Evolutionary conservation across 1,140 invertebrate species (phyloP).

Genomic region (Drosophila auraria): DNA sequence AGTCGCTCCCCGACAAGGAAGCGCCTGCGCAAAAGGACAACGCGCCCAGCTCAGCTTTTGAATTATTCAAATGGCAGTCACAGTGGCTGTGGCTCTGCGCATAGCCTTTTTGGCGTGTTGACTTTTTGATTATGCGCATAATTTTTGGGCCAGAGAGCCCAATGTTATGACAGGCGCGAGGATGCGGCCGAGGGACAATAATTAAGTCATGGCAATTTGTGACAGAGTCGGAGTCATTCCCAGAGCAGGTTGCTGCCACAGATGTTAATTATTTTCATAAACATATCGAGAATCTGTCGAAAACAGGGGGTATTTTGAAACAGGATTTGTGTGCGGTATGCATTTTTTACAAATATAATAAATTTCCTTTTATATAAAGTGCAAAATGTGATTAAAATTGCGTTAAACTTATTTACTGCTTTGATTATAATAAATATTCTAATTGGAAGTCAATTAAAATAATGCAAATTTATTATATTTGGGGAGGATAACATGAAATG

Average conservation of each 20-base stretch:
- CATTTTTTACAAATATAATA: neutral
- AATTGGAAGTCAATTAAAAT: neutral
- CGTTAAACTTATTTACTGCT: neutral
- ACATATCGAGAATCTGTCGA: neutral
- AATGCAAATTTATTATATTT: neutral
- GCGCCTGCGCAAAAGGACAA: slow-evolving; percentile 82
- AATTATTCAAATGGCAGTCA: slow-evolving; percentile 75
- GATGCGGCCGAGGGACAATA: slow-evolving; percentile 52
- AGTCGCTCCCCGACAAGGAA: slow-evolving; percentile 31
- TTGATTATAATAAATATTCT: neutral
- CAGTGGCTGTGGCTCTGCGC: slow-evolving; percentile 42
- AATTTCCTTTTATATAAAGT: neutral
- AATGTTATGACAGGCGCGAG: slow-evolving; percentile 60
- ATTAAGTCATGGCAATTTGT: slow-evolving; percentile 79
- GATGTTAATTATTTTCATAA: slow-evolving; percentile 31
- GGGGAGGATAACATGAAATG: accelerated
- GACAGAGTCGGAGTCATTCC: slow-evolving; percentile 22
- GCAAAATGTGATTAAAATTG: neutral
- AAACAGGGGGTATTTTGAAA: neutral
- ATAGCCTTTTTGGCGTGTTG: slow-evolving; percentile 75
- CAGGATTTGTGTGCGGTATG: slow-evolving; percentile 3
- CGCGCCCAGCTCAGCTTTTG: slow-evolving; percentile 73
- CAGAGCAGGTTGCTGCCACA: slow-evolving; percentile 32
- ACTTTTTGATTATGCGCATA: slow-evolving; percentile 84
- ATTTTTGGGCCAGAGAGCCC: slow-evolving; percentile 49